Evolutionary conservation across 2,113 vertebrate species (phyloP), one percentile per base, ranked within the genome.

Genomic region (Nibea albiflora): DNA sequence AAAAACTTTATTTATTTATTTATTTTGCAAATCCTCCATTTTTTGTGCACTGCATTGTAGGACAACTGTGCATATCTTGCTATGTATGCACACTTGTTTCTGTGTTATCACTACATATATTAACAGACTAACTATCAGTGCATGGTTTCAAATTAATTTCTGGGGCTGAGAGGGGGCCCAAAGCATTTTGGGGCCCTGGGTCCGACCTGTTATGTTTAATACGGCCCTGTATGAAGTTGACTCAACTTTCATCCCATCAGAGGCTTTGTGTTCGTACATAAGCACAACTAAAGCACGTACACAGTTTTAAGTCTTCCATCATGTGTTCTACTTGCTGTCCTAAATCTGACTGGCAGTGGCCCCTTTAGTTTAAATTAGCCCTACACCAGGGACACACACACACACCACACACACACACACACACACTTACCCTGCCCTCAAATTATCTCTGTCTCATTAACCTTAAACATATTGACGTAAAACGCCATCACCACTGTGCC

Each of bases 351-450:
- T 81, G 87, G 14, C 76, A 67, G 24, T 89, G 91, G 76, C 87
- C 92, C 83, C 88, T 93, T 94, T 90, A 87, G 56, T 81, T 77
- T 61, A 86, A 94, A 93, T 93, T 92, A 94, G 86, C 63, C 44
- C 62, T 73, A 63, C 89, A 86, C 72, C 46, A 81, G 88, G 76
- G 85, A 71, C 60, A 60, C 68, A 57, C 31, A 35, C 31, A 35
- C 31, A 6, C 5, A 6, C 31, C 65, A 56, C 65, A 70, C 60
- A 60, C 68, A 52, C 65, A 49, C 65, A 54, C 65, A 42, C 52
- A 49, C 73, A 26, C 47, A 66, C 62, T 20, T 60, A 47, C 4
- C n/a, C 68, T 80, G 71, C 66, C 68, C 73, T 89, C 56, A 75
- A 81, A 87, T 84, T 79, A 77, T 89, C 64, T 84, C 71, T 65